Evolutionary conservation across 1,140 invertebrate genomes (phyloP).

Genomic region (Apis laboriosa): DNA sequence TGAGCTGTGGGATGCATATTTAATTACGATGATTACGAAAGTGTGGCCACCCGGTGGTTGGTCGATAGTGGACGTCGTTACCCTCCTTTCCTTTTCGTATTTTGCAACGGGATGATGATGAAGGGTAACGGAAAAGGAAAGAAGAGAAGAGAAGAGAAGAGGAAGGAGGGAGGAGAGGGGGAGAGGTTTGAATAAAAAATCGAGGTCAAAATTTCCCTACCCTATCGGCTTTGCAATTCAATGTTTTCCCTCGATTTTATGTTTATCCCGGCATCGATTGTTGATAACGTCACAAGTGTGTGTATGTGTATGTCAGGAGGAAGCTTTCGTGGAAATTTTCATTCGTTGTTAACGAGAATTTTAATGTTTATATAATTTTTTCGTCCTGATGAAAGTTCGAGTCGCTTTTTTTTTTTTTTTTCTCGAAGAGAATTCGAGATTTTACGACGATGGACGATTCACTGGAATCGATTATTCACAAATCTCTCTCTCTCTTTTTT

Average conservation of each 20-base stretch:
- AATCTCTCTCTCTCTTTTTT: no score
- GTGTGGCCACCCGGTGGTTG: background rate
- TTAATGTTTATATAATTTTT: background rate
- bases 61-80: background rate
- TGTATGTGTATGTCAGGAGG: background rate
- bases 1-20: background rate
- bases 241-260: conserved; percentile 9
- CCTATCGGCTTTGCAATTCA: conserved; percentile 19
- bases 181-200: background rate
- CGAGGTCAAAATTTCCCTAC: conserved; percentile 13
- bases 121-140: background rate
- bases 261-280: conserved; percentile 16
- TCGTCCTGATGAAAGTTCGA: background rate
- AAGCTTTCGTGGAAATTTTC: background rate
- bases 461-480: no score
- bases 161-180: rapidly evolving
- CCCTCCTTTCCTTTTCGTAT: background rate
- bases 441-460: no score
- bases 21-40: background rate
- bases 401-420: no score
- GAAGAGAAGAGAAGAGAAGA: rapidly evolving
- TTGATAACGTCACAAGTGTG: background rate
- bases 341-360: conserved; percentile 4
- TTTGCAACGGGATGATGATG: background rate
- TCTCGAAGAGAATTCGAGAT: no score